Conservation (phyloP, 2,113 vertebrate genomes). For the Gambusia holbrooki region DNA sequence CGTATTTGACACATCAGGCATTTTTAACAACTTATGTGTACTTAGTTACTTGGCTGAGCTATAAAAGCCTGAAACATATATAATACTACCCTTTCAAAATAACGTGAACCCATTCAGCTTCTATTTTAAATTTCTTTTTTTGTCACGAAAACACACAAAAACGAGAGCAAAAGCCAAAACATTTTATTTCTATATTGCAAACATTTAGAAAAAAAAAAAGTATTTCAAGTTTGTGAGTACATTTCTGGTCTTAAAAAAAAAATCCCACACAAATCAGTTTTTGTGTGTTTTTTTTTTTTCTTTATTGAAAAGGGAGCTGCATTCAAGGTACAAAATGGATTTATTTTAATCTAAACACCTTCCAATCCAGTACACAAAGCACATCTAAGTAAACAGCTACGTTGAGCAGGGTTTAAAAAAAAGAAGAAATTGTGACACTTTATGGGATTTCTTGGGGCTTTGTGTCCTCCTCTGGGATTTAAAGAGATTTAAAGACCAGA, state of each 20-base stretch:
- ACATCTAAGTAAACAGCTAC: background rate
- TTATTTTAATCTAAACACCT: background rate
- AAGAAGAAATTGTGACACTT: conserved; percentile 6
- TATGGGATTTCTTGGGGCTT: conserved; percentile 16
- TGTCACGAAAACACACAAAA: background rate
- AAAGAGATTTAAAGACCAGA: conserved; percentile 29
- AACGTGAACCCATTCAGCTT: background rate
- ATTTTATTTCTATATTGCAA: conserved; percentile 18
- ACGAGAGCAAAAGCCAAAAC: background rate
- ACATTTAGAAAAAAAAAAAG: conserved; percentile 7
- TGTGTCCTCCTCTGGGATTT: conserved; percentile 37
- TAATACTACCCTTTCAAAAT: background rate
- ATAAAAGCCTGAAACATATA: too few species aligned
- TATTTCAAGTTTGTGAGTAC: background rate
- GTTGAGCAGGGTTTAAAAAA: background rate
- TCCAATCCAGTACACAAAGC: background rate
- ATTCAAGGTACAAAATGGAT: background rate
- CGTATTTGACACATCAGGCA: too few species aligned
- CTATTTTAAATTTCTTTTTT: background rate
- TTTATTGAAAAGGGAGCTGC: background rate
- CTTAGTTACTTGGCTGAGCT: too few species aligned
- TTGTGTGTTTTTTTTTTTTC: background rate
- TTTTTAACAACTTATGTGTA: too few species aligned
- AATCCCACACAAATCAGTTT: background rate
- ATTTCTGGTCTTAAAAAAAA: background rate